These are phyloP conservation scores for Tricholauxania praeusta DNA, from an alignment of 2,888 invertebrate genomes.

Conservation along the genomic window DNA sequence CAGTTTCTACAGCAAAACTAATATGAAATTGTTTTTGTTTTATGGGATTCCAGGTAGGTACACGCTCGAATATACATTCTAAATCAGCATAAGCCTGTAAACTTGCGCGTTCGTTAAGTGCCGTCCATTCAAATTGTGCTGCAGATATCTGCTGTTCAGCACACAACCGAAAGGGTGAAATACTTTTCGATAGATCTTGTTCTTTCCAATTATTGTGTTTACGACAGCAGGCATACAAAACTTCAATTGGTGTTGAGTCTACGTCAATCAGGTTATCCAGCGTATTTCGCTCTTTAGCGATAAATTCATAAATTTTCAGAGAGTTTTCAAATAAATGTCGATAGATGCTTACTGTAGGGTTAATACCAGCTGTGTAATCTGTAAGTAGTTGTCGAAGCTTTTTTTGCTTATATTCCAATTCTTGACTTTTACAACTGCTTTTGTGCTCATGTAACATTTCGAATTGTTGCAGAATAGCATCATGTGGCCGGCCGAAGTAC, in stretches of 20 bases:
- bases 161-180: constrained; percentile 61
- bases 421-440: constrained; percentile 40
- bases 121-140: constrained; percentile 79
- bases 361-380: constrained; percentile 49
- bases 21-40: constrained; percentile 67
- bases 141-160: constrained; percentile 70
- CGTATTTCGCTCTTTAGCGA: constrained; percentile 53
- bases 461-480: constrained; percentile 72
- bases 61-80: constrained; percentile 61
- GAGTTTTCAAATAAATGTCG: constrained; percentile 60
- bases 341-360: constrained; percentile 55
- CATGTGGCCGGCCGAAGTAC: constrained; percentile 76
- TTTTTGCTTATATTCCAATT: constrained; percentile 59
- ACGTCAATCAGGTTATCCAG: constrained; percentile 50
- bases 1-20: constrained; percentile 63
- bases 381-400: constrained; percentile 56
- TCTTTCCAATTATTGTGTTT: constrained; percentile 65
- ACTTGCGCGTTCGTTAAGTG: constrained; percentile 70
- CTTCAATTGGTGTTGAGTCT: constrained; percentile 60
- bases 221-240: constrained; percentile 60
- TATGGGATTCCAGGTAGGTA: constrained; percentile 63
- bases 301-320: constrained; percentile 55
- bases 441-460: constrained; percentile 56
- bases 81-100: constrained; percentile 65
- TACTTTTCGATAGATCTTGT: constrained; percentile 52